Evolutionary conservation across 2,113 vertebrate species (phyloP), one percentile per base, ranked within the genome.

Genomic region (Coracopsis vasa): DNA sequence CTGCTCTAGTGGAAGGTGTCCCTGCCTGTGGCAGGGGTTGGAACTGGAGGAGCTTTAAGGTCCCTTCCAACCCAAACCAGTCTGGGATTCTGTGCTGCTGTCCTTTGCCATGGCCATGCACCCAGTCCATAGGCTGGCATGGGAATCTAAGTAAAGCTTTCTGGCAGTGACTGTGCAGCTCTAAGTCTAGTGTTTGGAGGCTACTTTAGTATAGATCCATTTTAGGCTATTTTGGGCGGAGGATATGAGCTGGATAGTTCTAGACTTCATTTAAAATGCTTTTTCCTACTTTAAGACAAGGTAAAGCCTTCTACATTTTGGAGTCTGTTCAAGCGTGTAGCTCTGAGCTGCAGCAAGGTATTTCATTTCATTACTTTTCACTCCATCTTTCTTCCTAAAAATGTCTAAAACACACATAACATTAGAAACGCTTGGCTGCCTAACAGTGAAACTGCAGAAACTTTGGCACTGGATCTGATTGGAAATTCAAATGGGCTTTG

Each of bases 401-500:
- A 84, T 13, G 51, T 81, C 89, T 64, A 3, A 56, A 79, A 25
- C 77, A 42, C 58, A 61, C 60, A 7, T 7, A 64, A n/a, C 47
- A 23, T 84, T 71, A 78, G 86, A 84, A 72, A 79, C 11, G 47
- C 83, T 71, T 28, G 54, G 67, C 18, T 12, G 65, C 16, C 2
- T 41, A 28, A 12, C 37, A 44, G 88, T 44, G 8, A 78, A 70
- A 72, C 81, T 77, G 66, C 79, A 53, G 90, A 47, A 86, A 75
- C 33, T 67, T 86, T 64, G 94, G 77, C 53, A 2, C n/a, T 20
- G 5, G 16, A 2, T 41, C 73, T 67, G 60, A 39, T 69, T 91
- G 93, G 91, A 81, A 96, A 94, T 94, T 87, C 73, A 91, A n/a
- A 67, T 91, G 42, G 73, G 7, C 9, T 89, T 81, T 60, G 54